These are phyloP conservation scores for Amblyjoppa fuscipennis DNA, from an alignment of 2,888 invertebrate genomes.

Conservation along the genomic window DNA sequence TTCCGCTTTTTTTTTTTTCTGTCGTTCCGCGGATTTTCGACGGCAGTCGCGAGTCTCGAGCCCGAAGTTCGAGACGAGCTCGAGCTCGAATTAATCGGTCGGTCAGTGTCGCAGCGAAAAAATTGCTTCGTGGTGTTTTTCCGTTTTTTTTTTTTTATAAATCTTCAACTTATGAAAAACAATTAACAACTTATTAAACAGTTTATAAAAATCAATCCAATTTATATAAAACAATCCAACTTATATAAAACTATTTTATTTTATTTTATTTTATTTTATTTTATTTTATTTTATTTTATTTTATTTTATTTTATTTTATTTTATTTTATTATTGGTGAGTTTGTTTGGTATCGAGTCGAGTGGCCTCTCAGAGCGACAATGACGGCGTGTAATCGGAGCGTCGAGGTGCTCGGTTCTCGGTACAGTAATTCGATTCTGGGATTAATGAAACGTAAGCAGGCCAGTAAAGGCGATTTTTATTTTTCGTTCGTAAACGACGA, in stretches of 20 bases:
- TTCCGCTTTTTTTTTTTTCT: slow-evolving; percentile 33
- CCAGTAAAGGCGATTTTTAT: background rate
- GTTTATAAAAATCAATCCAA: too few relatives aligned
- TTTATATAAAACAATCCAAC: too few relatives aligned
- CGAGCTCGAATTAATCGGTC: too few relatives aligned
- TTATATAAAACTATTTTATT: too few relatives aligned
- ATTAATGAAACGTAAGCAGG: slow-evolving; percentile 57
- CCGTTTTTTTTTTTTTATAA: too few relatives aligned
- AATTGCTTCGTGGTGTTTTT: background rate
- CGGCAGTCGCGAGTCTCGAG: background rate
- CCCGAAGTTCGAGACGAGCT: background rate
- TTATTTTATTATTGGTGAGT: background rate
- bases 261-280: background rate
- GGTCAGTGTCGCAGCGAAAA: background rate
- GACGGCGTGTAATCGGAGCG: slow-evolving; percentile 20
- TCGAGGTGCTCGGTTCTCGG: slow-evolving; percentile 12
- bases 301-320: background rate
- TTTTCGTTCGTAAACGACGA: slow-evolving; percentile 20
- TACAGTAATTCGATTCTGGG: slow-evolving; percentile 33
- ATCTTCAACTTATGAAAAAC: too few relatives aligned
- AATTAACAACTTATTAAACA: too few relatives aligned
- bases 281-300: background rate
- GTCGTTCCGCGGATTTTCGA: background rate
- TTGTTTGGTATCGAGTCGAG: background rate
- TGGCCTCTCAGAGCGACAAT: slow-evolving; percentile 13